Evolutionary conservation across 2,888 invertebrate genomes (phyloP).

Genomic region (Lasioglossum zephyrum): DNA sequence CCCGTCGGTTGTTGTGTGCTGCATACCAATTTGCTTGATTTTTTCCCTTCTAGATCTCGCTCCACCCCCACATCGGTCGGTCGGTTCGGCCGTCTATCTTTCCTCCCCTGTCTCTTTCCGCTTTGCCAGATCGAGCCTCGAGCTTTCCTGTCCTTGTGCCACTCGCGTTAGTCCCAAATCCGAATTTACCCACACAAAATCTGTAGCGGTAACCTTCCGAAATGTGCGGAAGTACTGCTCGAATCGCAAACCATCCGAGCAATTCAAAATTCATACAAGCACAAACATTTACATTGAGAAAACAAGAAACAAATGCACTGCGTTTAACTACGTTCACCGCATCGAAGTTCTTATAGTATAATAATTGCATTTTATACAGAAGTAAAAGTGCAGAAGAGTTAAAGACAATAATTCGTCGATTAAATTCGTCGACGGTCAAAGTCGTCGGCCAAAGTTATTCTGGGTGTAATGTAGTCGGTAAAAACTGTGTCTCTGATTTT

Average conservation of each 20-base stretch:
- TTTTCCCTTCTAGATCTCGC: conserved; percentile 83
- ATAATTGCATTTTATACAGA: too few relatives aligned
- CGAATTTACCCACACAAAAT: neutral
- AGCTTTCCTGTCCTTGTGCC: conserved; percentile 56
- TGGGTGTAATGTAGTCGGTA: too few relatives aligned
- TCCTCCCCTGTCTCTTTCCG: conserved; percentile 73
- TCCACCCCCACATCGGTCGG: conserved; percentile 70
- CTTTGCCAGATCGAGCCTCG: conserved; percentile 42
- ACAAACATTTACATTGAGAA: neutral
- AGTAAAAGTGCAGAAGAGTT: too few relatives aligned
- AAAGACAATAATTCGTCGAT: too few relatives aligned
- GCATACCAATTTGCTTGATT: conserved; percentile 88
- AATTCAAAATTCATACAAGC: neutral
- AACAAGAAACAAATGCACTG: too few relatives aligned
- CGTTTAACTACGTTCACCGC: too few relatives aligned
- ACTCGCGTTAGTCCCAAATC: neutral
- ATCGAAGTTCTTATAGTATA: too few relatives aligned
- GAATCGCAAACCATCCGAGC: neutral
- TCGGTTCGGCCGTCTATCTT: conserved; percentile 57
- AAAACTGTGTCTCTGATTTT: too few relatives aligned
- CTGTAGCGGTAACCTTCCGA: neutral
- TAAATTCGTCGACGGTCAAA: too few relatives aligned
- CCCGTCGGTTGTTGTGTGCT: conserved; percentile 86
- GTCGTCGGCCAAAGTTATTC: too few relatives aligned
- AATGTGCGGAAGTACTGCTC: neutral